Conservation (phyloP, 2,888 invertebrate species). For the Habrosyne pyritoides region DNA sequence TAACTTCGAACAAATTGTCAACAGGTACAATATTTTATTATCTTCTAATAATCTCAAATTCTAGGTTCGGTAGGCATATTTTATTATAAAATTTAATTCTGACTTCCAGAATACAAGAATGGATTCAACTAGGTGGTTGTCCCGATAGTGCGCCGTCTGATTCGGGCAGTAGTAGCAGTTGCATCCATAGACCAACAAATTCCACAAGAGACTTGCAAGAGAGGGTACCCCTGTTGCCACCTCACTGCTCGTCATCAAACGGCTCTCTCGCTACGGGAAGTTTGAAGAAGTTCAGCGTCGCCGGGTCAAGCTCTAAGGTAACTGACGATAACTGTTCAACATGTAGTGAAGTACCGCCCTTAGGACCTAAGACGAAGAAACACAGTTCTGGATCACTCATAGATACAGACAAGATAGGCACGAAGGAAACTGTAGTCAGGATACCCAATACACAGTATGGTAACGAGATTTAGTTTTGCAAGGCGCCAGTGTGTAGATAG, state of each 20-base stretch:
- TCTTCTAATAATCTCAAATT: too few species aligned
- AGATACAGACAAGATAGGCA: slow-evolving; percentile 67
- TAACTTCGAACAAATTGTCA: slow-evolving; percentile 95
- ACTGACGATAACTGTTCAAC: slow-evolving; percentile 70
- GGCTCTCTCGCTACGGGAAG: slow-evolving; percentile 74
- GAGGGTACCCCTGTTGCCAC: slow-evolving; percentile 69
- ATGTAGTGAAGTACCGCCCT: slow-evolving; percentile 73
- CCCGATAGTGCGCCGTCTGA: slow-evolving; percentile 63
- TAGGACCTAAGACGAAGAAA: slow-evolving; percentile 72
- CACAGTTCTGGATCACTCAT: slow-evolving; percentile 75
- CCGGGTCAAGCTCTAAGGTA: slow-evolving; percentile 61
- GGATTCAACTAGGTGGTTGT: slow-evolving; percentile 74
- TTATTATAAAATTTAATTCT: neutral
- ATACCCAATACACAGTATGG: slow-evolving; percentile 71
- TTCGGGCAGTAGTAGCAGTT: slow-evolving; percentile 55
- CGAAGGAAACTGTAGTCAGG: slow-evolving; percentile 74
- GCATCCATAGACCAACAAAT: slow-evolving; percentile 56
- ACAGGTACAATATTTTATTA: slow-evolving; percentile 73
- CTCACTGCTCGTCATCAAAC: slow-evolving; percentile 75
- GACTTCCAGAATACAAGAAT: slow-evolving; percentile 56
- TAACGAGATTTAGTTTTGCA: slow-evolving; percentile 61
- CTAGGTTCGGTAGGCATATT: too few species aligned
- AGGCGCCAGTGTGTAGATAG: slow-evolving; percentile 31
- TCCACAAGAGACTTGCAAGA: slow-evolving; percentile 69
- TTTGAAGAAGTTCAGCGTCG: slow-evolving; percentile 67